phyloP scores from a whole-genome alignment of 53 echinoderm and acorn worm genomes.

The Astropecten irregularis region DNA sequence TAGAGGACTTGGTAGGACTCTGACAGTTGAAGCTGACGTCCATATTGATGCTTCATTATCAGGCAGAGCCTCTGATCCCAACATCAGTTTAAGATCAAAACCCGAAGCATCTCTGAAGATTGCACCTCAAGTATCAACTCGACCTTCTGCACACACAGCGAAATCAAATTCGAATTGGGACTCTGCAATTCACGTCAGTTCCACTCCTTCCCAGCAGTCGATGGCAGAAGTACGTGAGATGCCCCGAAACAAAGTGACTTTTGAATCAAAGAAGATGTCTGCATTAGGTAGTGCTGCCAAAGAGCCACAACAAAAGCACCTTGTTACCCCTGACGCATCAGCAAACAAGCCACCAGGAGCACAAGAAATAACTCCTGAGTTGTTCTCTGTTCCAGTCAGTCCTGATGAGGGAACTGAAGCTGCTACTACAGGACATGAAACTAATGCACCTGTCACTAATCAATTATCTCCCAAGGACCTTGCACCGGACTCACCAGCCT shows the following conservation, averaged over 20 bases:
- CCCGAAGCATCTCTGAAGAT: too few relatives aligned
- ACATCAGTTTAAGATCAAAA: too few relatives aligned
- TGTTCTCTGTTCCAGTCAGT: conserved; percentile 63
- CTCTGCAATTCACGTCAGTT: too few relatives aligned
- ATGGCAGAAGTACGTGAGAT: too few relatives aligned
- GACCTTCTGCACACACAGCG: too few relatives aligned
- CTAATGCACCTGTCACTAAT: conserved; percentile 31
- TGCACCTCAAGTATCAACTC: too few relatives aligned
- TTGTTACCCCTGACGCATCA: conserved; percentile 6
- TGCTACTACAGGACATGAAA: neutral
- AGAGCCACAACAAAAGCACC: too few relatives aligned
- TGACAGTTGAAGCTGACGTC: conserved; percentile 18
- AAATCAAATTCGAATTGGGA: too few relatives aligned
- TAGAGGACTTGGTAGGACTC: neutral
- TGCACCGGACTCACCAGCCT: neutral
- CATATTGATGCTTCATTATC: conserved; percentile 25
- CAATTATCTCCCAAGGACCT: conserved; percentile 1
- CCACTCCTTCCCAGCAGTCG: too few relatives aligned
- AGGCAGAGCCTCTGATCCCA: neutral
- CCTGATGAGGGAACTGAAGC: conserved; percentile 2
- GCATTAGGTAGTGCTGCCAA: too few relatives aligned
- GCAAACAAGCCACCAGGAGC: neutral
- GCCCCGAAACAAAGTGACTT: too few relatives aligned
- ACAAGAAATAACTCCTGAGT: conserved; percentile 68
- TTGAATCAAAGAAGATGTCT: too few relatives aligned